A percentile compares a stretch with the other conserved stretches of the same genome.
These are phyloP conservation scores for Brachypterus glaber DNA, from an alignment of 2,888 invertebrate species.

Conservation along the genomic window DNA sequence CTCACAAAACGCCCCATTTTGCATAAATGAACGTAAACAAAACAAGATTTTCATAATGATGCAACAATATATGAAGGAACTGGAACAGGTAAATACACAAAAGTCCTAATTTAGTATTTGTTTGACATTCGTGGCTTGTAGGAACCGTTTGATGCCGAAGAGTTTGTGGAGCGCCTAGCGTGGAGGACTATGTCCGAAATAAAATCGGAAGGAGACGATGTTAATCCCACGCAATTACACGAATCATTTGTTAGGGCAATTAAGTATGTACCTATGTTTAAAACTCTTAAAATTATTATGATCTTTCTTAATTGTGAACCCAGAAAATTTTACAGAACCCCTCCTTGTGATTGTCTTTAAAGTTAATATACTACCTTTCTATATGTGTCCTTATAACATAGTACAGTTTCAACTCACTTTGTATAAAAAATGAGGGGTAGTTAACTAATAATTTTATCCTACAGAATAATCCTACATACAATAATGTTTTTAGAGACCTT, in stretches of 20 bases:
- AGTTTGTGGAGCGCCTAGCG: slow-evolving; percentile 93
- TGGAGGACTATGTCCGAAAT: slow-evolving; percentile 78
- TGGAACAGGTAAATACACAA: slow-evolving; percentile 60
- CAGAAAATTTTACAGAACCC: slow-evolving; percentile 5
- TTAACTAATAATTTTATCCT: too few species aligned
- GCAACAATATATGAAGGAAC: slow-evolving; percentile 81
- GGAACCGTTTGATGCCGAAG: slow-evolving; percentile 95
- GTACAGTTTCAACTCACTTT: too few species aligned
- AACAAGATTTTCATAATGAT: slow-evolving; percentile 54
- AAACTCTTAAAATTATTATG: too few species aligned
- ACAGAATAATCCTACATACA: too few species aligned
- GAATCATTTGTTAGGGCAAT: slow-evolving; percentile 91
- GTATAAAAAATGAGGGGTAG: too few species aligned
- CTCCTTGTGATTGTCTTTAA: slow-evolving; percentile 4
- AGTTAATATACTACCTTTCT: too few species aligned
- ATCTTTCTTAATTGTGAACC: slow-evolving; percentile 11
- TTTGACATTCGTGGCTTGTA: slow-evolving; percentile 40
- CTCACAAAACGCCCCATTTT: too few species aligned
- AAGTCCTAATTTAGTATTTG: not conserved
- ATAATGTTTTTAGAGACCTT: slow-evolving; percentile 44
- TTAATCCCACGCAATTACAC: slow-evolving; percentile 80
- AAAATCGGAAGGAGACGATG: slow-evolving; percentile 57
- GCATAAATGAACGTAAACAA: too few species aligned
- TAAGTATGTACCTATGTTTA: slow-evolving; percentile 53
- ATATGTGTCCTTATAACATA: too few species aligned